Percentiles rank a stretch among this genome's conserved stretches.
phyloP scores from a whole-genome alignment of 2,888 invertebrate genomes.

The Spodoptera exigua region DNA sequence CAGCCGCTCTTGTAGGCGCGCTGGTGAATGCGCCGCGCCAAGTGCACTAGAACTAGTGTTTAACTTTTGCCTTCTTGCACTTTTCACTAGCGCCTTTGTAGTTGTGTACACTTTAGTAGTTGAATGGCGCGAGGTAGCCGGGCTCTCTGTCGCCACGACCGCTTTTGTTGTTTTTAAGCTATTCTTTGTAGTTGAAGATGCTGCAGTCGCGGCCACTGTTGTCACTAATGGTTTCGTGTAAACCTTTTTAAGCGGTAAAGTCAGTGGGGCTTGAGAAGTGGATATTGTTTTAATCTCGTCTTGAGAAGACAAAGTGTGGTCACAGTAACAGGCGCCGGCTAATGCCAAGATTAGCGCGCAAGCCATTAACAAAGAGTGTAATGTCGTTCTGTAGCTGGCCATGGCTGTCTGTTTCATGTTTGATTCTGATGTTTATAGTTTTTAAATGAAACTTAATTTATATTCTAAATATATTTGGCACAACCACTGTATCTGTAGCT shows the following conservation, averaged over 20 bases:
- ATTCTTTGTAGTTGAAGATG: slow-evolving; percentile 78
- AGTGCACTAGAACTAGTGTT: slow-evolving; percentile 78
- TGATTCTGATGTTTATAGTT: slow-evolving; percentile 27
- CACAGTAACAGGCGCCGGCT: slow-evolving; percentile 70
- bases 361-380: slow-evolving; percentile 67
- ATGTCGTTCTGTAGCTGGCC: slow-evolving; percentile 55
- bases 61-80: slow-evolving; percentile 83
- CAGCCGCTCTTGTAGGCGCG: slow-evolving; percentile 90
- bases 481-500: slow-evolving; percentile 35
- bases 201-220: slow-evolving; percentile 71
- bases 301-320: slow-evolving; percentile 66
- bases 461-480: slow-evolving; percentile 39
- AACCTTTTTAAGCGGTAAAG: slow-evolving; percentile 68
- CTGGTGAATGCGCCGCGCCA: slow-evolving; percentile 79
- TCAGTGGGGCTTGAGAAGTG: slow-evolving; percentile 67
- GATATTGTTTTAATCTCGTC: slow-evolving; percentile 71
- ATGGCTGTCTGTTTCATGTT: slow-evolving; percentile 55
- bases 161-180: slow-evolving; percentile 80
- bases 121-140: slow-evolving; percentile 73
- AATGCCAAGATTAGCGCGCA: slow-evolving; percentile 74
- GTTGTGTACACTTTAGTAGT: slow-evolving; percentile 75
- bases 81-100: slow-evolving; percentile 80
- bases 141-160: slow-evolving; percentile 71
- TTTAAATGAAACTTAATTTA: slow-evolving; percentile 18
- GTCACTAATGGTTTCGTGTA: slow-evolving; percentile 73